A percentile compares a stretch with the other conserved stretches of the same genome.
These are phyloP conservation scores for Drosophila pseudotakahashii DNA, from an alignment of 2,888 invertebrate species.

Conservation along the genomic window DNA sequence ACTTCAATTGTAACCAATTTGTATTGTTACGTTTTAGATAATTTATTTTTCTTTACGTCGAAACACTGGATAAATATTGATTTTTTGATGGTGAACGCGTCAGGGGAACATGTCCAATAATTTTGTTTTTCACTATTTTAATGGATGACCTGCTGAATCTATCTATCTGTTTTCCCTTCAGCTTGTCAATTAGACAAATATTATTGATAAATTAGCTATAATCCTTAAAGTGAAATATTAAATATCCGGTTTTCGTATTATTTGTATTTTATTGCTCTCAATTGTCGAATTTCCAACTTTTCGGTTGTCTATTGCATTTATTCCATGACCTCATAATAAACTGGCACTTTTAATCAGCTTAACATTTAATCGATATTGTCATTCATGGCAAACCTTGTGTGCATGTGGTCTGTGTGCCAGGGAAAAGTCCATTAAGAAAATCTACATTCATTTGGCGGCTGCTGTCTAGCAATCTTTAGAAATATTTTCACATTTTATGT, in stretches of 20 bases:
- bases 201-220: too few relatives aligned
- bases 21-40: background rate
- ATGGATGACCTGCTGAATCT: background rate
- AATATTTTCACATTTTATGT: conserved; percentile 38
- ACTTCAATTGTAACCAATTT: background rate
- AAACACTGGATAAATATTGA: conserved; percentile 3
- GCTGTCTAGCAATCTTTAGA: conserved; percentile 11
- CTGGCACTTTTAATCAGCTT: conserved; percentile 15
- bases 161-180: too few relatives aligned
- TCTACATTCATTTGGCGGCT: conserved; percentile 18
- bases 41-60: background rate
- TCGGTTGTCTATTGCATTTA: conserved; percentile 1
- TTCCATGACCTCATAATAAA: conserved; percentile 6
- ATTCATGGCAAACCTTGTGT: background rate
- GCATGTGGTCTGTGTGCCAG: conserved; percentile 2
- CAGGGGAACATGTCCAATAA: background rate
- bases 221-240: background rate
- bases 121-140: background rate
- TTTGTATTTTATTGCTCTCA: background rate
- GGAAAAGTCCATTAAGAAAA: conserved; percentile 4
- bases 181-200: background rate
- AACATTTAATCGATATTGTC: conserved; percentile 16
- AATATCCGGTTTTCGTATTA: background rate
- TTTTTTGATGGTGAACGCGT: background rate
- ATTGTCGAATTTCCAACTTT: conserved; percentile 2